A percentile compares a stretch with the other conserved stretches of the same genome.
These are phyloP conservation scores for Homarus americanus DNA, from an alignment of 1,140 invertebrate species.

Conservation along the genomic window DNA sequence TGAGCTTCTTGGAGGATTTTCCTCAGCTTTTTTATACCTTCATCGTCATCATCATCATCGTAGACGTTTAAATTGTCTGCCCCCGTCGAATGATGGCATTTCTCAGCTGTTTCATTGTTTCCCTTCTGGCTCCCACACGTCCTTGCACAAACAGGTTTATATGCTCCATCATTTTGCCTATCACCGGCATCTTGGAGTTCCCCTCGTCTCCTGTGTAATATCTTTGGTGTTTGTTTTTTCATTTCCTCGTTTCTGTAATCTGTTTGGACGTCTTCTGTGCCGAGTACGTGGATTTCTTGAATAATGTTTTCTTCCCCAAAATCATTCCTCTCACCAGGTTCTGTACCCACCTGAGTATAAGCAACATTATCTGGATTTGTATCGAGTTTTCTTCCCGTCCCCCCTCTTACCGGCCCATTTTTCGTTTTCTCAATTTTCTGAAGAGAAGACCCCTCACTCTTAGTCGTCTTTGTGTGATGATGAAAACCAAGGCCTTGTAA, in stretches of 20 bases:
- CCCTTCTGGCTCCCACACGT: background rate
- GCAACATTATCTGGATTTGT: background rate
- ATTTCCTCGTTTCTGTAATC: background rate
- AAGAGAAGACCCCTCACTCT: conserved; percentile 4
- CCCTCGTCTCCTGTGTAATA: conserved; percentile 10
- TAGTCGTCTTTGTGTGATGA: background rate
- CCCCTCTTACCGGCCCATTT: background rate
- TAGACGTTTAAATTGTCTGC: background rate
- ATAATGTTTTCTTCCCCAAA: background rate
- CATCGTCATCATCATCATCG: conserved; percentile 19
- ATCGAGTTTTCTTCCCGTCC: background rate
- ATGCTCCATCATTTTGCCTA: conserved; percentile 49
- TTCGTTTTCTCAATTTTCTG: background rate
- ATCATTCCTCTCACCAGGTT: background rate
- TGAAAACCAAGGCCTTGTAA: conserved; percentile 1
- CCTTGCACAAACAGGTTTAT: conserved; percentile 1
- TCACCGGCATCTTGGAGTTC: background rate
- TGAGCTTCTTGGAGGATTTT: conserved; percentile 58
- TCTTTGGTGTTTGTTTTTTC: background rate
- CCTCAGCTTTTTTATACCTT: conserved; percentile 16
- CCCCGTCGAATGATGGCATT: background rate
- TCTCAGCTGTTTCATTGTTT: background rate
- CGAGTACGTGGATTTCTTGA: background rate
- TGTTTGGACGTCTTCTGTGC: background rate
- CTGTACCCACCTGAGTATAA: background rate